Evolutionary conservation across 2,888 invertebrate species (phyloP).

Genomic region (Muscina levida): DNA sequence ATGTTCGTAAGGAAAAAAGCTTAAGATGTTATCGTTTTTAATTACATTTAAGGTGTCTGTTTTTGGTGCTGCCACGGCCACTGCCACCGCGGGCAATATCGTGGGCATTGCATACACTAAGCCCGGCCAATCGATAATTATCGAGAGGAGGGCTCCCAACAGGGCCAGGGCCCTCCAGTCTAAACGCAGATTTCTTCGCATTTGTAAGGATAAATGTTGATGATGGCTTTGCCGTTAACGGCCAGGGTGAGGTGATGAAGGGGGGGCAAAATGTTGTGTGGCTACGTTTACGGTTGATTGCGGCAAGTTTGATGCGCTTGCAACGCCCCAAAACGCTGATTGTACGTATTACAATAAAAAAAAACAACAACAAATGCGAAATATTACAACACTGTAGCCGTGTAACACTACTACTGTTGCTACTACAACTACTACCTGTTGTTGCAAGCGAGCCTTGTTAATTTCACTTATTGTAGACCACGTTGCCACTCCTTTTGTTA

Average conservation of each 20-base stretch:
- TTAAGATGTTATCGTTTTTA: slow-evolving; percentile 61
- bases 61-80: slow-evolving; percentile 40
- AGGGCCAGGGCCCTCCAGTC: slow-evolving; percentile 80
- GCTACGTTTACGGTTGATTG: neutral
- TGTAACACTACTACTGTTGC: slow-evolving; percentile 14
- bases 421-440: slow-evolving; percentile 12
- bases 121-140: slow-evolving; percentile 77
- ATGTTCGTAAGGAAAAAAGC: slow-evolving; percentile 41
- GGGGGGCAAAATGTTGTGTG: neutral
- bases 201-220: slow-evolving; percentile 72
- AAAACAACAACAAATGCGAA: too few relatives aligned
- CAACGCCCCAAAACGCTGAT: slow-evolving; percentile 47
- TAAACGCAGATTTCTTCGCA: slow-evolving; percentile 78
- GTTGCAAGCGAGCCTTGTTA: slow-evolving; percentile 8
- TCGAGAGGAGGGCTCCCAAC: slow-evolving; percentile 80
- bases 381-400: slow-evolving; percentile 9
- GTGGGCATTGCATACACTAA: slow-evolving; percentile 77
- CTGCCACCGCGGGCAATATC: slow-evolving; percentile 61
- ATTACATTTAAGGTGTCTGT: slow-evolving; percentile 52
- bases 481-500: slow-evolving; percentile 31
- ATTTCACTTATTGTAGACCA: slow-evolving; percentile 24
- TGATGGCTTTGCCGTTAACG: slow-evolving; percentile 46
- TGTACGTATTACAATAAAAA: slow-evolving; percentile 36
- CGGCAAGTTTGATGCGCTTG: neutral
- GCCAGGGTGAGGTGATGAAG: slow-evolving; percentile 14